A percentile compares a stretch with the other conserved stretches of the same genome.
These are phyloP conservation scores for Temnothorax rugatulus DNA, from an alignment of 2,888 invertebrate genomes.

Conservation along the genomic window DNA sequence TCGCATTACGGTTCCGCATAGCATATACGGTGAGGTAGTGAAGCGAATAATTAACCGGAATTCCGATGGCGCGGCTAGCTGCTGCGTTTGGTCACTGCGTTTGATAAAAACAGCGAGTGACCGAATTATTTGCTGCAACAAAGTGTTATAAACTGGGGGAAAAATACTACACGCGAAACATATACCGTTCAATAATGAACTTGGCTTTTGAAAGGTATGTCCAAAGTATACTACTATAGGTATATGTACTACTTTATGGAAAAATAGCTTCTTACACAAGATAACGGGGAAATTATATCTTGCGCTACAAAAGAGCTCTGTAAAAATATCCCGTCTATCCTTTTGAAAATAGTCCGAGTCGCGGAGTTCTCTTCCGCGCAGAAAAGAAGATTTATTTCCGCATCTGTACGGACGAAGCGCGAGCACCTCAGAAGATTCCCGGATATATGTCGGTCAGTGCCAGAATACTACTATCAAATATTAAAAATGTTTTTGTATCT, in stretches of 20 bases:
- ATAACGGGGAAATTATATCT: constrained; percentile 53
- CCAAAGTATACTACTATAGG: not conserved
- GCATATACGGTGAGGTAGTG: not conserved
- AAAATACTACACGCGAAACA: not conserved
- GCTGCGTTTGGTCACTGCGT: not conserved
- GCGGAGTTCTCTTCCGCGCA: not conserved
- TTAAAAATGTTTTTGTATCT: constrained; percentile 42
- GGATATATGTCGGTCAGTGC: not conserved
- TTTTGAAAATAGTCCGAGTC: constrained; percentile 38
- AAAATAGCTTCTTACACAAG: constrained; percentile 44
- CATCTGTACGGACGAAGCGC: not conserved
- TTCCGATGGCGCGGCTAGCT: constrained; percentile 16
- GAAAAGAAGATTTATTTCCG: constrained; percentile 48
- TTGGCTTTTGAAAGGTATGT: constrained; percentile 30
- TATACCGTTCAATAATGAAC: not conserved
- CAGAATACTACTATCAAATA: constrained; percentile 1
- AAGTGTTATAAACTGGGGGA: not conserved
- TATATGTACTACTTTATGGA: constrained; percentile 17
- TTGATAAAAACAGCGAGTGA: constrained; percentile 34
- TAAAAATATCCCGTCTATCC: constrained; percentile 41
- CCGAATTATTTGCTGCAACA: constrained; percentile 28
- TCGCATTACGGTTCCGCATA: constrained; percentile 15
- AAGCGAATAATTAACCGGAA: constrained; percentile 47
- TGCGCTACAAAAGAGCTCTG: constrained; percentile 26
- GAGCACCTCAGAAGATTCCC: constrained; percentile 6